A percentile compares a stretch with the other conserved stretches of the same genome.
Conservation (phyloP, 1,140 invertebrate genomes). For the Lucilia sericata region DNA sequence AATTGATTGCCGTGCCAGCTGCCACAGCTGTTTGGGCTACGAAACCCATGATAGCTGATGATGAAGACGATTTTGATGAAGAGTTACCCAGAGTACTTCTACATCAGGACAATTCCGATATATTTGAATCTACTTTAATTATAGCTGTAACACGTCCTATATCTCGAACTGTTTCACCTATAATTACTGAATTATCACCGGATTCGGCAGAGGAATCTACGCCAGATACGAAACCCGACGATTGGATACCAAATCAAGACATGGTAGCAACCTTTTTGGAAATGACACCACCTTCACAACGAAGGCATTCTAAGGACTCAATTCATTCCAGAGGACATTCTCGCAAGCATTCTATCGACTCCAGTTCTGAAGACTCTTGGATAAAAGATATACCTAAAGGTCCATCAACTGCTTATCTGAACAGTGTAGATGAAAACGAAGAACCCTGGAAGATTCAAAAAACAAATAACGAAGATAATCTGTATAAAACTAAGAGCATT, state of each 20-base stretch:
- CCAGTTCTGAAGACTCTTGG: constrained; percentile 51
- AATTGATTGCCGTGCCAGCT: not conserved
- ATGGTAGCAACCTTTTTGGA: constrained; percentile 53
- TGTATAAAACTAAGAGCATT: constrained; percentile 65
- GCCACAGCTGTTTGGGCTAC: constrained; percentile 42
- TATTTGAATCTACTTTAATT: constrained; percentile 62
- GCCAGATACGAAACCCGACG: constrained; percentile 23
- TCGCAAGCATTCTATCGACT: constrained; percentile 48
- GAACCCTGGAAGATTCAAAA: constrained; percentile 46
- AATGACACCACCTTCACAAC: constrained; percentile 40
- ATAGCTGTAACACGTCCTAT: constrained; percentile 57
- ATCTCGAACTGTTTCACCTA: constrained; percentile 24
- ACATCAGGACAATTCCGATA: constrained; percentile 62
- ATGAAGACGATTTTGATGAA: constrained; percentile 35
- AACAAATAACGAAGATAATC: constrained; percentile 21
- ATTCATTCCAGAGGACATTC: constrained; percentile 35
- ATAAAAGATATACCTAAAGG: constrained; percentile 40
- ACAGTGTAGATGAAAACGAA: constrained; percentile 45
- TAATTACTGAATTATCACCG: constrained; percentile 38
- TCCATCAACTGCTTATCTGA: constrained; percentile 21
- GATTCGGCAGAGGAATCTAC: constrained; percentile 21
- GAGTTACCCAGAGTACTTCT: constrained; percentile 64
- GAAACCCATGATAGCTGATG: constrained; percentile 42
- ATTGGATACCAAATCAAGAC: constrained; percentile 60
- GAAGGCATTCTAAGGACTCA: constrained; percentile 23